Conservation (phyloP, 2,113 vertebrate genomes). For the Leptosomus discolor region DNA sequence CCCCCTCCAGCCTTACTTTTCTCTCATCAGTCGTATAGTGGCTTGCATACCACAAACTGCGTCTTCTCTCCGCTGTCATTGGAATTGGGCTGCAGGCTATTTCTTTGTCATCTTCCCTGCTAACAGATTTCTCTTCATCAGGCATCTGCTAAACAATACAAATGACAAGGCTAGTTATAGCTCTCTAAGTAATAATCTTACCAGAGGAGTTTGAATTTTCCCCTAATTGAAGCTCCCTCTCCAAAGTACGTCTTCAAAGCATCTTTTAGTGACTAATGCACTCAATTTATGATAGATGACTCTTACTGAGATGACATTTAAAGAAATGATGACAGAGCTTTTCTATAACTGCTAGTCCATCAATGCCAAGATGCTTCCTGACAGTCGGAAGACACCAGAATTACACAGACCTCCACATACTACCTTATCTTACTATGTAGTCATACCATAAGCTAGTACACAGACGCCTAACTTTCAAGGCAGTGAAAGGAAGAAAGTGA, state of each 20-base stretch:
- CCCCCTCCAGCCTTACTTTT: slow-evolving; percentile 79
- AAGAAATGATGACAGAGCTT: background rate
- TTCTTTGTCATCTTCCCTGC: slow-evolving; percentile 79
- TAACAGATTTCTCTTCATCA: slow-evolving; percentile 73
- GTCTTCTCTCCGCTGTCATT: slow-evolving; percentile 81
- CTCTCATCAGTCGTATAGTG: slow-evolving; percentile 89
- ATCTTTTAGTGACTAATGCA: background rate
- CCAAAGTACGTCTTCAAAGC: background rate
- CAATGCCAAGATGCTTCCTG: background rate
- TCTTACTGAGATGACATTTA: background rate
- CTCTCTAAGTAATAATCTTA: background rate
- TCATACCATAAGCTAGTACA: background rate
- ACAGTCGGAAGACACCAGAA: background rate
- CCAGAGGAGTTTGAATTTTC: background rate
- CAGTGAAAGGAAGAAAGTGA: background rate
- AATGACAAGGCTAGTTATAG: background rate
- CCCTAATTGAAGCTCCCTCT: background rate
- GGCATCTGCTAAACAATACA: slow-evolving; percentile 63
- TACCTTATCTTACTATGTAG: background rate
- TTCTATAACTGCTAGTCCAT: background rate
- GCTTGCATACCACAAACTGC: slow-evolving; percentile 88
- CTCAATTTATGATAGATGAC: accelerated
- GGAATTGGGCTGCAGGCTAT: slow-evolving; percentile 67
- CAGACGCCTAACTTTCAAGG: background rate
- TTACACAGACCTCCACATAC: background rate